Evolutionary conservation across 2,113 vertebrate species (phyloP).

Genomic region (Sterrhoptilus dennistouni): DNA sequence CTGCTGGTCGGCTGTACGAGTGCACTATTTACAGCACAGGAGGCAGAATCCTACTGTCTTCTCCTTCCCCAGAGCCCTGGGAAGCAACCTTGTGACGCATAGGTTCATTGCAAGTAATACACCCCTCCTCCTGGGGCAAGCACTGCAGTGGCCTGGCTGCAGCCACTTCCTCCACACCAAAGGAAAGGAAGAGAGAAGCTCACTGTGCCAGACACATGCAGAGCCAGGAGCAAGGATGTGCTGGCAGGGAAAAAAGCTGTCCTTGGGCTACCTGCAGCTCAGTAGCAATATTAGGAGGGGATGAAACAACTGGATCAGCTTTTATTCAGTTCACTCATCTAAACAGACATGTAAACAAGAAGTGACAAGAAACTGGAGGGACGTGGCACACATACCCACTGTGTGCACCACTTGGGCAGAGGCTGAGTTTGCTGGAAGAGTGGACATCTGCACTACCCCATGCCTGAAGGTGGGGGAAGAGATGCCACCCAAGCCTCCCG

Average conservation of each 20-base stretch:
- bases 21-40: conserved; percentile 4
- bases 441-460: neutral
- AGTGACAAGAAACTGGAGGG: conserved; percentile 62
- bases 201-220: neutral
- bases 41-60: neutral
- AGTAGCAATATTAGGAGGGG: conserved; percentile 42
- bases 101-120: neutral
- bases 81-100: neutral
- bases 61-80: neutral
- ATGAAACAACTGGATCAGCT: conserved; percentile 56
- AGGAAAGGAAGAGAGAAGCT: neutral
- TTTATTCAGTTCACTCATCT: conserved; percentile 73
- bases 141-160: fast-evolving
- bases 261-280: conserved; percentile 26
- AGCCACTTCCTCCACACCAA: neutral
- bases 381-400: neutral
- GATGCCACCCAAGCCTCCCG: conserved; percentile 29
- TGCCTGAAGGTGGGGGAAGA: conserved; percentile 20
- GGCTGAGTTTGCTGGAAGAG: neutral
- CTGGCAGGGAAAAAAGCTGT: neutral
- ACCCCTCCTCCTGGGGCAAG: neutral
- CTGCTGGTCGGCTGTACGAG: neutral
- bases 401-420: neutral
- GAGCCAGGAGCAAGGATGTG: conserved; percentile 10
- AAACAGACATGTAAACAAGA: conserved; percentile 73